Base-by-base conservation (phyloP, 2,888 invertebrate species). In the Ophioninae sp. region DNA sequence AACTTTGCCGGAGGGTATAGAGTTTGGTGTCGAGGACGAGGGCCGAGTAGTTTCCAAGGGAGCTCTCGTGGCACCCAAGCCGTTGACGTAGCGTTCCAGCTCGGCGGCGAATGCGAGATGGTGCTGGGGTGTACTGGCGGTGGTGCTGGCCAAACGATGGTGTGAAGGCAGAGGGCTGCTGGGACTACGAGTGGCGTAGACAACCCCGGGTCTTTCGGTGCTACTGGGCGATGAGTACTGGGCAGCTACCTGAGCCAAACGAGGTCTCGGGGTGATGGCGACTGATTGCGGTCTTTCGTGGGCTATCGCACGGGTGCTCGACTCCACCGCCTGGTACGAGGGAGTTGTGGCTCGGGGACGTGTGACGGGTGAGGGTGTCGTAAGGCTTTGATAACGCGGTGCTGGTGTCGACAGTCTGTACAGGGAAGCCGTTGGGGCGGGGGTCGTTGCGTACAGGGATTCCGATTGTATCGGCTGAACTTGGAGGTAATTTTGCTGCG, bases 71-170 rank as follows among this genome's bases (percentile, higher is more conserved):
- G 89, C 88, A 21, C 90, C 90, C 91, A 93, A 76, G 93, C 95
- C 78, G 95, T 95, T 82, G 94, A 94, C 85, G 94, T 94, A 86
- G 93, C 94, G 83, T 84, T 96, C 96, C 89, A 96, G 96, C 92
- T 96, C 96, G 57, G 95, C 95, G 81, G 96, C 96, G 86, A 96
- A 96, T 91, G 96, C 96, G 56, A 93, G 90, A 94, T 95, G 88
- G 86, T 84, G 84, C 88, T 81, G 86, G 87, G 88, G 70, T 39
- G 88, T 77, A 84, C 74, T 85, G 81, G 89, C 81, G 67, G 88
- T 93, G 92, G 87, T 87, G 85, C 84, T 84, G 78, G 84, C 79
- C n/a, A 83, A 86, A 85, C 74, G 88, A 81, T 64, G 90, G 76
- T 69, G 87, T 86, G 92, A 94, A 92, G 50, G 50, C 17, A 13